Conservation (phyloP, 2,888 invertebrate species). For the Hofmannophila pseudospretella region DNA sequence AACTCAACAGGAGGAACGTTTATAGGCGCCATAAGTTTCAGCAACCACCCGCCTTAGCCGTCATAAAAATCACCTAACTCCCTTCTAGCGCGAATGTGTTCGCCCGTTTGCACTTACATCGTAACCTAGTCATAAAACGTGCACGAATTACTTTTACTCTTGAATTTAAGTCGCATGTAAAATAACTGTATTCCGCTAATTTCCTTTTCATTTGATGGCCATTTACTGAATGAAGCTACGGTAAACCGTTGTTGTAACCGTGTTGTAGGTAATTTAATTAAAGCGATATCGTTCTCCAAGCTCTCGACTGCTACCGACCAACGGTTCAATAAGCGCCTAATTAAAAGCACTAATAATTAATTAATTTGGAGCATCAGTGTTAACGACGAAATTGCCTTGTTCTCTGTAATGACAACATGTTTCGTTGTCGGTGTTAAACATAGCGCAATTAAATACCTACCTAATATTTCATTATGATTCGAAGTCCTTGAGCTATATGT, state of each 20-base stretch:
- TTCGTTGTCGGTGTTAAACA: slow-evolving; percentile 16
- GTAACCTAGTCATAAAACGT: slow-evolving; percentile 13
- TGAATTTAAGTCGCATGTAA: too few relatives aligned
- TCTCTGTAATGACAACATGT: slow-evolving; percentile 24
- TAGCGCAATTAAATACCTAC: not conserved
- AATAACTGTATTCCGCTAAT: too few relatives aligned
- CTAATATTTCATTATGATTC: not conserved
- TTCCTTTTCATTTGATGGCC: too few relatives aligned
- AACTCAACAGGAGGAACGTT: slow-evolving; percentile 57
- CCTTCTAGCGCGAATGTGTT: slow-evolving; percentile 28
- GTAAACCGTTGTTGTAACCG: not conserved
- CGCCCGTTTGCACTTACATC: slow-evolving; percentile 31
- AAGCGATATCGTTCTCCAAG: slow-evolving; percentile 39
- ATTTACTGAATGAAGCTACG: too few relatives aligned
- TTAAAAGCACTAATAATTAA: slow-evolving; percentile 66
- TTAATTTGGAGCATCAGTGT: slow-evolving; percentile 51
- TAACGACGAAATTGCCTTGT: slow-evolving; percentile 39
- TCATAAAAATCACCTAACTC: slow-evolving; percentile 64
- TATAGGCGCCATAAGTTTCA: slow-evolving; percentile 67
- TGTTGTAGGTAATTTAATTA: slow-evolving; percentile 60
- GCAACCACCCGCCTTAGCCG: slow-evolving; percentile 51
- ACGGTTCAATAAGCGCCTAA: slow-evolving; percentile 51
- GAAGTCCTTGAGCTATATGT: not conserved
- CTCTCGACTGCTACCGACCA: slow-evolving; percentile 8
- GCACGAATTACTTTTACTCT: slow-evolving; percentile 8